These are phyloP conservation scores for Pseudobourletiella spinata DNA, from an alignment of 1,140 invertebrate genomes.

Conservation along the genomic window DNA sequence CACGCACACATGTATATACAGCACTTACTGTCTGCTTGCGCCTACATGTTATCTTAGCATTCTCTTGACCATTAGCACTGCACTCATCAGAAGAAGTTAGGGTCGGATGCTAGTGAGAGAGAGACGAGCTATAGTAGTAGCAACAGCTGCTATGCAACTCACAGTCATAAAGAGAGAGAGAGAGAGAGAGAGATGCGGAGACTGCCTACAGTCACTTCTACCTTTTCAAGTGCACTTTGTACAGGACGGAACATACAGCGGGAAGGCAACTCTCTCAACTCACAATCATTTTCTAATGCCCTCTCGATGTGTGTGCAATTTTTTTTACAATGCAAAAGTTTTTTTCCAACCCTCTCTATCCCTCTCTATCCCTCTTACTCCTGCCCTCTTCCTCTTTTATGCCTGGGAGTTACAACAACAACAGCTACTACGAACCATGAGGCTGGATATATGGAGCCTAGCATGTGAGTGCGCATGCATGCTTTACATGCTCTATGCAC, in stretches of 20 bases:
- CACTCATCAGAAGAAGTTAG: not conserved
- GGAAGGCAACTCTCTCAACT: not conserved
- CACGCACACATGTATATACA: no score
- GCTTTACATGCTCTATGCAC: not conserved
- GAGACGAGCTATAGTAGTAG: no score
- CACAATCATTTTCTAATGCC: not conserved
- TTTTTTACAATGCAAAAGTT: not conserved
- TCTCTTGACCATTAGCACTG: not conserved
- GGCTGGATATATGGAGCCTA: not conserved
- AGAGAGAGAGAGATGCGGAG: constrained; percentile 3
- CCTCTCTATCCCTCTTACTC: not conserved
- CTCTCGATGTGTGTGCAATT: not conserved
- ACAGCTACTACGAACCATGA: not conserved
- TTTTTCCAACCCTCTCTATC: not conserved
- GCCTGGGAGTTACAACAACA: not conserved
- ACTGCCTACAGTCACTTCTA: constrained; percentile 12
- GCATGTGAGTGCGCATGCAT: not conserved
- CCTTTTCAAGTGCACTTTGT: not conserved
- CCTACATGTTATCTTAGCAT: not conserved
- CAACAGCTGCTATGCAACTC: no score
- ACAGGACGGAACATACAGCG: not conserved
- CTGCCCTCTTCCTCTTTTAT: not conserved
- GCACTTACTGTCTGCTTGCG: not conserved
- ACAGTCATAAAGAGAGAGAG: not conserved
- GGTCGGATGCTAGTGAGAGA: not conserved